Conservation (phyloP, 2,888 invertebrate species). For the Cerceris ruficornis region DNA sequence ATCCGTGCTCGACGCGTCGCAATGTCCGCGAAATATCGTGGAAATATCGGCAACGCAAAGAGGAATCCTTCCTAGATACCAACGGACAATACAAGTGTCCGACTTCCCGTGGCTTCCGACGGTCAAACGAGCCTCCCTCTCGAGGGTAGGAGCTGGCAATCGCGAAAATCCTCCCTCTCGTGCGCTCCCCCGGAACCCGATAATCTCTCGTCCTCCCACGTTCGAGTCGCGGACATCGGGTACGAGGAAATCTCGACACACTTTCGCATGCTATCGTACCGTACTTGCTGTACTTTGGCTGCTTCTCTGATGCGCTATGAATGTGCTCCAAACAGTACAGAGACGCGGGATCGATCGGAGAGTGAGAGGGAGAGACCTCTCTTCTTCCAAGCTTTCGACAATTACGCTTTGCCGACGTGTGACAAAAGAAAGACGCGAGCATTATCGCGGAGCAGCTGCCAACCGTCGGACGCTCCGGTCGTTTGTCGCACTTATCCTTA, state of each 20-base stretch:
- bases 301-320: constrained; percentile 63
- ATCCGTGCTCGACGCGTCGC: constrained; percentile 56
- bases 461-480: neutral
- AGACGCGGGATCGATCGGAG: neutral
- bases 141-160: too few relatives aligned
- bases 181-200: too few relatives aligned
- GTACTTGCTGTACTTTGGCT: constrained; percentile 49
- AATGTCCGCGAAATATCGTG: neutral
- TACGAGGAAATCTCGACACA: constrained; percentile 25
- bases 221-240: too few relatives aligned
- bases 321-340: constrained; percentile 38
- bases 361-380: neutral
- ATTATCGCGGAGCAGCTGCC: neutral
- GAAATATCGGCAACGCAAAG: neutral
- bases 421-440: too few relatives aligned
- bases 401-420: neutral
- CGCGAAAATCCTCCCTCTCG: too few relatives aligned
- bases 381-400: neutral
- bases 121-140: neutral
- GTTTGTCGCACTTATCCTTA: constrained; percentile 64
- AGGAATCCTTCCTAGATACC: neutral
- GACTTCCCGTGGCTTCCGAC: constrained; percentile 46
- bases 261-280: constrained; percentile 53
- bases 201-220: too few relatives aligned
- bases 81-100: constrained; percentile 66